Conservation (phyloP, 2,797 vertebrate species). For the Esox masquinongy region DNA sequence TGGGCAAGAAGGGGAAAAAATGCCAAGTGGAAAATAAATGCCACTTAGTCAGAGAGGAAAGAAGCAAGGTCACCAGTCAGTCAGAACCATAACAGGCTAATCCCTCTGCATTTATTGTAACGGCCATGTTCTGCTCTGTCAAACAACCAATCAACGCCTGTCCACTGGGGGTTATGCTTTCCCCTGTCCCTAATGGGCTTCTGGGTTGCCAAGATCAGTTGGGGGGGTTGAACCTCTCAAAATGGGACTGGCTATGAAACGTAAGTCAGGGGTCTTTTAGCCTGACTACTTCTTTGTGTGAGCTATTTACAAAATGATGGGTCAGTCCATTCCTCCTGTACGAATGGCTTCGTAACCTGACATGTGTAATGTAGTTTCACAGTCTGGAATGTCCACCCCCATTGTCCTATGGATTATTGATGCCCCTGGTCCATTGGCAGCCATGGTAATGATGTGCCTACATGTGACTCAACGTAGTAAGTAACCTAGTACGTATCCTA, state of each 20-base stretch:
- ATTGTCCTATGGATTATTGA: background rate
- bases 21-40: slow-evolving; percentile 21
- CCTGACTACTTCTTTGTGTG: slow-evolving; percentile 6
- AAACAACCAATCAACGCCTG: slow-evolving; percentile 31
- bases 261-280: background rate
- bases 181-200: background rate
- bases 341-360: background rate
- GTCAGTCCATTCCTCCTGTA: slow-evolving; percentile 1
- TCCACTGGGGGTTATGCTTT: background rate
- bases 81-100: slow-evolving; percentile 58
- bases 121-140: slow-evolving; percentile 47
- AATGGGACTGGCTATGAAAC: slow-evolving; percentile 9
- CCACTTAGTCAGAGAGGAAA: slow-evolving; percentile 22
- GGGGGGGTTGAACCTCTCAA: slow-evolving; percentile 13
- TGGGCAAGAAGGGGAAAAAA: slow-evolving; percentile 12
- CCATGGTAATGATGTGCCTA: background rate
- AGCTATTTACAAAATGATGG: slow-evolving; percentile 17
- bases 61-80: slow-evolving; percentile 41
- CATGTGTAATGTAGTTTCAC: background rate
- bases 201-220: background rate
- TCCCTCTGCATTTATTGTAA: slow-evolving; percentile 32
- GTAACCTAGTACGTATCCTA: background rate
- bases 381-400: background rate
- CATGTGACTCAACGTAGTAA: no score
- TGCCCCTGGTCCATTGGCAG: background rate